Evolutionary conservation across 2,797 vertebrate genomes (phyloP).

Genomic region (Odontamblyopus lacepedii): DNA sequence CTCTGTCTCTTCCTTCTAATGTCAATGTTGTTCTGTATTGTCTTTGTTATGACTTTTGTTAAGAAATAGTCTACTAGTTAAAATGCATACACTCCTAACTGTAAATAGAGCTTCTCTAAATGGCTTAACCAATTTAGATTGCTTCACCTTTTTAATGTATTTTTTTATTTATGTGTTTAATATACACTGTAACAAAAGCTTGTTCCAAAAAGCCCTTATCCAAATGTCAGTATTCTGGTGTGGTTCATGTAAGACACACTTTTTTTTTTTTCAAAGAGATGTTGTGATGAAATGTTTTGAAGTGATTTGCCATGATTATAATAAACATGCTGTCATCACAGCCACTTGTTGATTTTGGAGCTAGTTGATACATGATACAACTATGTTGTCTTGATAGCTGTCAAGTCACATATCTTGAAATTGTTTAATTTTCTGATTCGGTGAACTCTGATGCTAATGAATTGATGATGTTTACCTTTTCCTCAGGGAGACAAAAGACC

Average conservation of each 20-base stretch:
- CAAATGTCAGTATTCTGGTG: constrained; percentile 83
- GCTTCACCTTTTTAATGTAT: constrained; percentile 60
- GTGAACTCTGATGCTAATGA: constrained; percentile 39
- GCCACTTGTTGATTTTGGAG: constrained; percentile 25
- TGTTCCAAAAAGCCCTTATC: constrained; percentile 28
- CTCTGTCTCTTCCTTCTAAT: constrained; percentile 27
- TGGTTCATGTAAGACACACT: constrained; percentile 84
- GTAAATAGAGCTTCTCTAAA: constrained; percentile 89
- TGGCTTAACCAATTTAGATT: constrained; percentile 81
- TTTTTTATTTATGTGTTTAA: constrained; percentile 56
- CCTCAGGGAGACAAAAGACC: constrained; percentile 63
- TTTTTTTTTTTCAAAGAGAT: constrained; percentile 54
- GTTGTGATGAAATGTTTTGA: constrained; percentile 75
- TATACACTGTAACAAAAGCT: constrained; percentile 59
- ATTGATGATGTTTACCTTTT: constrained; percentile 44
- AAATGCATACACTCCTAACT: constrained; percentile 78
- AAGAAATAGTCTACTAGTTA: constrained; percentile 76
- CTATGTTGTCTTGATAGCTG: constrained; percentile 8
- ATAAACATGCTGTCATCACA: constrained; percentile 29
- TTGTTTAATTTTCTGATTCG: not conserved
- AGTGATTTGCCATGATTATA: constrained; percentile 30
- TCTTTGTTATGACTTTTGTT: constrained; percentile 80
- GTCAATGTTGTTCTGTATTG: constrained; percentile 86
- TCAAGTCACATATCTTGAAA: constrained; percentile 31
- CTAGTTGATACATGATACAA: constrained; percentile 6